phyloP scores from a whole-genome alignment of 1,140 invertebrate genomes.

The Homalodisca vitripennis region DNA sequence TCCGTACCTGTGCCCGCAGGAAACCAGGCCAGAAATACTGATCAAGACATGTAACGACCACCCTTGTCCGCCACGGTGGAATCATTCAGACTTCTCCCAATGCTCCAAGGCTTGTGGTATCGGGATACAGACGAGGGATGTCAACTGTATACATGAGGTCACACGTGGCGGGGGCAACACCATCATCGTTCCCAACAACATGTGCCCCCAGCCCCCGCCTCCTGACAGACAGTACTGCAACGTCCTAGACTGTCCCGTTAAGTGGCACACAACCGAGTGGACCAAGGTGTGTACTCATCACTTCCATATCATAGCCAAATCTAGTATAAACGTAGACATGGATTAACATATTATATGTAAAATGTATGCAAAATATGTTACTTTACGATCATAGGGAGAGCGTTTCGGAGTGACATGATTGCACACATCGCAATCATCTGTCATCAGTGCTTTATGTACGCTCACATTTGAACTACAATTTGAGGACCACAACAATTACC shows the following conservation, averaged over 20 bases:
- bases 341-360: no score
- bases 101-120: constrained; percentile 61
- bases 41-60: constrained; percentile 93
- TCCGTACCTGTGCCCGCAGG: constrained; percentile 73
- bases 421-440: no score
- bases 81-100: constrained; percentile 75
- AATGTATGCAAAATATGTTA: no score
- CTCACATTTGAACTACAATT: no score
- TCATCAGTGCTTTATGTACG: no score
- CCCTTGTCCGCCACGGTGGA: constrained; percentile 89
- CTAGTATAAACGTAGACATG: no score
- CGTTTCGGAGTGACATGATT: no score
- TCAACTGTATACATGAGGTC: constrained; percentile 91
- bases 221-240: constrained; percentile 87
- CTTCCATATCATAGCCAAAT: no score
- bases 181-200: constrained; percentile 81
- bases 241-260: constrained; percentile 83
- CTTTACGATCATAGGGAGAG: constrained; percentile 15
- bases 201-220: constrained; percentile 86
- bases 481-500: no score
- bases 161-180: constrained; percentile 81
- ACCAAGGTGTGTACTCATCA: constrained; percentile 67
- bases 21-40: constrained; percentile 81
- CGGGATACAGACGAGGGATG: constrained; percentile 83
- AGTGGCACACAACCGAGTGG: constrained; percentile 84